A percentile compares a stretch with the other conserved stretches of the same genome.
Conservation (phyloP, 2,888 invertebrate genomes). For the Nephrotoma guestfalica region DNA sequence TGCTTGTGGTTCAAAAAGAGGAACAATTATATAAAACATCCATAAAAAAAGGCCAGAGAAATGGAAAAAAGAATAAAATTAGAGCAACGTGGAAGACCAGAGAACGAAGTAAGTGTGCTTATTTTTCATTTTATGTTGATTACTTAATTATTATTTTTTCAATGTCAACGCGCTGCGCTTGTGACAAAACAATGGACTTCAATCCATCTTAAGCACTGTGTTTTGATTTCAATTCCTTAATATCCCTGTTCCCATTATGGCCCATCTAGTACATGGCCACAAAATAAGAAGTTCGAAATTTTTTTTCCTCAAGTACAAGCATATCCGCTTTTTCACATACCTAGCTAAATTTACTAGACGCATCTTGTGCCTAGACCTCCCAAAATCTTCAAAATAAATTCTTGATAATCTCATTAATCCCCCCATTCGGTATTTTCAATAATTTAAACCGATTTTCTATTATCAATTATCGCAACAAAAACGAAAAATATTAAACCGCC, state of each 20-base stretch:
- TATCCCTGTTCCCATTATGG: neutral
- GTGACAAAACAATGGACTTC: neutral
- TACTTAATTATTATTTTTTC: conserved; percentile 8
- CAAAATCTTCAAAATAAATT: neutral
- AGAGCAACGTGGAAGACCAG: conserved; percentile 83
- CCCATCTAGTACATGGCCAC: neutral
- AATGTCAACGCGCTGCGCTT: conserved; percentile 9
- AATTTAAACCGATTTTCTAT: neutral
- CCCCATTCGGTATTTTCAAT: neutral
- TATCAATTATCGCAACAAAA: neutral
- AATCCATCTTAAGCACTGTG: neutral
- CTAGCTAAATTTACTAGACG: neutral
- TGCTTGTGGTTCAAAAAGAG: neutral
- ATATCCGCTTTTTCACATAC: neutral
- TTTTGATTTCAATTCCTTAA: neutral
- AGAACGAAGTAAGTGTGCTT: conserved; percentile 62
- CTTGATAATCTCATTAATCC: neutral
- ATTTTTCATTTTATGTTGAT: conserved; percentile 13
- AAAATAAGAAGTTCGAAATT: neutral
- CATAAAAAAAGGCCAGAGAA: conserved; percentile 7
- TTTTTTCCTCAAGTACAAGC: neutral
- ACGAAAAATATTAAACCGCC: neutral
- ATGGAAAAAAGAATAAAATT: conserved; percentile 95
- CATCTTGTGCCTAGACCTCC: neutral
- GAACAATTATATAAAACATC: neutral